Percentiles rank a stretch among this genome's conserved stretches.
Evolutionary conservation across 2,888 invertebrate species (phyloP).

Genomic region (Thumatha senex): DNA sequence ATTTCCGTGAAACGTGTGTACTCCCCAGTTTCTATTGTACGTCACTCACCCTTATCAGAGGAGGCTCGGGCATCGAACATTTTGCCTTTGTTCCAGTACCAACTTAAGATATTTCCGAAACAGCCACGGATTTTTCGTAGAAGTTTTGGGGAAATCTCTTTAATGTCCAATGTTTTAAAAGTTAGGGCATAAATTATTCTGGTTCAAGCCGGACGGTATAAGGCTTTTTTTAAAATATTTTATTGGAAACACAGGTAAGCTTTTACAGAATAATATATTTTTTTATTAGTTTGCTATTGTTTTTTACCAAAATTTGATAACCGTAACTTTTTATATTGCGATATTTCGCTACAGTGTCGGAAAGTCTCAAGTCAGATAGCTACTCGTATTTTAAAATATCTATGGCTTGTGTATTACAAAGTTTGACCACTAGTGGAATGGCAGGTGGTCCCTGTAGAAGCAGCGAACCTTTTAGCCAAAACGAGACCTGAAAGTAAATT

Average conservation of each 20-base stretch:
- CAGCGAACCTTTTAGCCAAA: no score
- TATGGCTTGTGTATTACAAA: no score
- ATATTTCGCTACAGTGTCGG: no score
- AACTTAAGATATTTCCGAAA: constrained; percentile 12
- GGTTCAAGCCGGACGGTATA: background rate
- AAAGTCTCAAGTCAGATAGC: no score
- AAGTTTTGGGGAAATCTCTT: constrained; percentile 5
- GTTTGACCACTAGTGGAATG: no score
- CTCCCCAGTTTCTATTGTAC: constrained; percentile 36
- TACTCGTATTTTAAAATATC: no score
- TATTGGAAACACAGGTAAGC: no score
- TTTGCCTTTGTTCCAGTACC: constrained; percentile 29
- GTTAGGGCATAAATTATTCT: constrained; percentile 6
- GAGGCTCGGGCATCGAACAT: constrained; percentile 20
- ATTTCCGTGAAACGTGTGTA: background rate
- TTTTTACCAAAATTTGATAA: background rate
- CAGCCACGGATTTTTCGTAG: background rate
- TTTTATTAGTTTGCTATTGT: background rate
- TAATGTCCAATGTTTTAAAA: constrained; percentile 8
- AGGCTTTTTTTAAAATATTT: constrained; percentile 3
- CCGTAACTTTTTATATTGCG: no score
- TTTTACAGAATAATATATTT: background rate
- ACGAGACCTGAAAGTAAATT: no score
- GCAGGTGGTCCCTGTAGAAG: no score
- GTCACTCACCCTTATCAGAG: constrained; percentile 53